phyloP scores from a whole-genome alignment of 1,140 invertebrate species.

The Bradysia coprophila region DNA sequence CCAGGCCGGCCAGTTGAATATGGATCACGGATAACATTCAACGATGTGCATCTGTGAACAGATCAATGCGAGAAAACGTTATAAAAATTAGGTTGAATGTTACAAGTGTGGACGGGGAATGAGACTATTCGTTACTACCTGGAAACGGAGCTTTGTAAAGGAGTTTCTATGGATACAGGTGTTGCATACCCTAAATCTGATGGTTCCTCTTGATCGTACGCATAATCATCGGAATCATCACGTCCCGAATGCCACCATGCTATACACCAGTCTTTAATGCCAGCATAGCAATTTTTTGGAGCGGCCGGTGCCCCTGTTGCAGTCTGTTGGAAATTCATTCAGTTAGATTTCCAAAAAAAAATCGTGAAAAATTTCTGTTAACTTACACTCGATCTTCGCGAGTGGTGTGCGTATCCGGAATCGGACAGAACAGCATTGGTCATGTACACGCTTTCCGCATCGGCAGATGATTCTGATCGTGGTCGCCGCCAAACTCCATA shows the following conservation, averaged over 20 bases:
- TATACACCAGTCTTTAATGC: slow-evolving; percentile 55
- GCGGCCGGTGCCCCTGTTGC: slow-evolving; percentile 16
- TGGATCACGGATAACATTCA: slow-evolving; percentile 61
- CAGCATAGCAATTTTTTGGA: slow-evolving; percentile 19
- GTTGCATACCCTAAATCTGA: slow-evolving; percentile 53
- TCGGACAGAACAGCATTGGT: slow-evolving; percentile 32
- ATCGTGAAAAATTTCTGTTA: background rate
- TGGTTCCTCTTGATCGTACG: slow-evolving; percentile 43
- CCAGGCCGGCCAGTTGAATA: slow-evolving; percentile 26
- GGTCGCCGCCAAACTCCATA: slow-evolving; percentile 29
- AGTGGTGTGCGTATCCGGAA: slow-evolving; percentile 12
- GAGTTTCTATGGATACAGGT: slow-evolving; percentile 70
- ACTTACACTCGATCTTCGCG: background rate
- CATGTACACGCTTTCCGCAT: slow-evolving; percentile 52
- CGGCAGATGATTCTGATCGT: slow-evolving; percentile 53
- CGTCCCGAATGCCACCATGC: slow-evolving; percentile 72
- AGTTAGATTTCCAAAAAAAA: background rate
- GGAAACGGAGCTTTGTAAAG: slow-evolving; percentile 62
- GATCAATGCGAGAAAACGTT: background rate
- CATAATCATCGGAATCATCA: slow-evolving; percentile 55
- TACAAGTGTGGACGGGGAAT: background rate
- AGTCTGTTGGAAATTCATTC: background rate
- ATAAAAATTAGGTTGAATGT: slow-evolving; percentile 1
- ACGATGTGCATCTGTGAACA: slow-evolving; percentile 45
- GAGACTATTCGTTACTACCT: slow-evolving; percentile 24